Evolutionary conservation across 1,140 invertebrate genomes (phyloP).

Genomic region (Pomacea maculata): DNA sequence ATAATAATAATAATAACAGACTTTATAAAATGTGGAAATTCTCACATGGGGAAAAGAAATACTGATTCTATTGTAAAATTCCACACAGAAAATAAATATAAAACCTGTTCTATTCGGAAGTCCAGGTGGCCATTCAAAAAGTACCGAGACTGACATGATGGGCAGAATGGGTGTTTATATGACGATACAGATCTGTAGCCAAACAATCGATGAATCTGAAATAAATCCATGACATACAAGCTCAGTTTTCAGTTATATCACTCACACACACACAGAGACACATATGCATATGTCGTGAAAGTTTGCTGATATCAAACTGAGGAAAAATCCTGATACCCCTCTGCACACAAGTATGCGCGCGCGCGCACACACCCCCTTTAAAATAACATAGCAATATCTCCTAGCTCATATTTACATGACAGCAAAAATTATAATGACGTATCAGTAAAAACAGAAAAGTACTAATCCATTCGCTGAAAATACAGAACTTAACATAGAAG

Average conservation of each 20-base stretch:
- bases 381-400: neutral
- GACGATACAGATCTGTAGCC: neutral
- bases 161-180: neutral
- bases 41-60: neutral
- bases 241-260: neutral
- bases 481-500: too few species aligned
- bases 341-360: neutral
- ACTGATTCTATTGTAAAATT: neutral
- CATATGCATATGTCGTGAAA: neutral
- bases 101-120: slow-evolving; percentile 31
- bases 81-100: slow-evolving; percentile 5
- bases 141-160: slow-evolving; percentile 19
- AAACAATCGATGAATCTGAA: neutral
- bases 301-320: neutral
- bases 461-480: too few species aligned
- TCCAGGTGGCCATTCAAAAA: slow-evolving; percentile 29
- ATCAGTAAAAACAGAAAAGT: too few species aligned
- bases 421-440: neutral
- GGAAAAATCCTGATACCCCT: neutral
- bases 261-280: neutral
- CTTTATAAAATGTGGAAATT: neutral
- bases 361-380: neutral
- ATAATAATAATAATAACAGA: neutral
- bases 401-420: neutral
- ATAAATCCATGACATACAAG: neutral